These are phyloP conservation scores for Periophthalmus modestus DNA, from an alignment of 2,113 vertebrate genomes.

Conservation along the genomic window DNA sequence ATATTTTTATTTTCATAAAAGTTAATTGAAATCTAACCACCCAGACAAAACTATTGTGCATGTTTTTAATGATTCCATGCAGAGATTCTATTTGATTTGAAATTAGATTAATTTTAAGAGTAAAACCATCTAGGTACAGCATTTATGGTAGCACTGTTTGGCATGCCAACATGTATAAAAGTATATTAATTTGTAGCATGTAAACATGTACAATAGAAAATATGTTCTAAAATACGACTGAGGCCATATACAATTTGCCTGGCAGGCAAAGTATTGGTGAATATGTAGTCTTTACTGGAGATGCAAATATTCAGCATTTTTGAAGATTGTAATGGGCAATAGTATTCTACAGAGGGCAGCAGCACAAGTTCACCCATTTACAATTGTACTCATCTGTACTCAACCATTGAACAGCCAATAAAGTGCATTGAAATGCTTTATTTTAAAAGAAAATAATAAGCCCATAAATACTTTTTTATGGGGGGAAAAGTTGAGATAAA, in stretches of 20 bases:
- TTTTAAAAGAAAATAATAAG: not conserved
- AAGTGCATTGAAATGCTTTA: not conserved
- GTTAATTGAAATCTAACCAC: not conserved
- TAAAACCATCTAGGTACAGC: not conserved
- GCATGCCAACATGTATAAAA: not conserved
- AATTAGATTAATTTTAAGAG: not conserved
- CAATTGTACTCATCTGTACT: not conserved
- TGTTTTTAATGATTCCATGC: not conserved
- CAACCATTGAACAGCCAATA: not conserved
- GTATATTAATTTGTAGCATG: not conserved
- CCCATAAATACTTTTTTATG: not conserved
- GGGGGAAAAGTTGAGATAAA: not conserved
- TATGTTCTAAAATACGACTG: not conserved
- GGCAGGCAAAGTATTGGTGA: not conserved
- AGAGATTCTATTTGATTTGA: not conserved
- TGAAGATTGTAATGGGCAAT: not conserved
- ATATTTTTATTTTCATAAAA: not conserved
- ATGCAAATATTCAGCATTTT: not conserved
- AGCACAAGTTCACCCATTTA: not conserved
- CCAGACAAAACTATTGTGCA: not conserved
- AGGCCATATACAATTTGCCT: not conserved
- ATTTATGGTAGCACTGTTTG: not conserved
- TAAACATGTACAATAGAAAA: not conserved
- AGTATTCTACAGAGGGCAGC: conserved; percentile 26
- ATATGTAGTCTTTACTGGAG: not conserved